Conservation (phyloP, 2,113 vertebrate species). For the Ameiurus melas region DNA sequence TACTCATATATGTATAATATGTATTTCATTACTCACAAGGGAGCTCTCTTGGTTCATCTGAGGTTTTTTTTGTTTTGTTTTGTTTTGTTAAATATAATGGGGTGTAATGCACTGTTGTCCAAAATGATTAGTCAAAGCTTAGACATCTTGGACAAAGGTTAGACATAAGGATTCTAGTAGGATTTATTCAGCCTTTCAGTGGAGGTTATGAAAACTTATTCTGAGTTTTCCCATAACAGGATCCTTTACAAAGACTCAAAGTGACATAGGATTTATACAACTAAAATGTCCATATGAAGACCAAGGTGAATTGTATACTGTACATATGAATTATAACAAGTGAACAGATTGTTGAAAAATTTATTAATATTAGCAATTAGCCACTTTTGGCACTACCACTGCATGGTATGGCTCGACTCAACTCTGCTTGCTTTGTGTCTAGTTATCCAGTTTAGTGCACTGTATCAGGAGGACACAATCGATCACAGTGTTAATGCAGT, state of each 20-base stretch:
- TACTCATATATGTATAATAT: slow-evolving; percentile 30
- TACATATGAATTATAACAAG: not conserved
- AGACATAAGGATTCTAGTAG: not conserved
- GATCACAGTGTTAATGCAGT: not conserved
- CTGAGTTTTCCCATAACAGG: not conserved
- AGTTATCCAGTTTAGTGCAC: not conserved
- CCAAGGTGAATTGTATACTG: not conserved
- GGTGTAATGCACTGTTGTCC: slow-evolving; percentile 5
- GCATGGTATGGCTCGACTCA: too few relatives aligned
- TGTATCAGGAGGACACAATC: not conserved
- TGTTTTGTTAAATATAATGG: slow-evolving; percentile 14
- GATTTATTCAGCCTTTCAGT: not conserved
- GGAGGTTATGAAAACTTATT: not conserved
- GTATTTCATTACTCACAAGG: slow-evolving; percentile 27
- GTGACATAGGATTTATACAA: not conserved
- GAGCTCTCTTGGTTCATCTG: slow-evolving; percentile 12
- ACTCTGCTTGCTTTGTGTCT: not conserved
- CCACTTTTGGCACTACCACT: not conserved
- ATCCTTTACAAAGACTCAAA: not conserved
- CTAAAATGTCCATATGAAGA: not conserved
- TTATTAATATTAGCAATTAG: not conserved
- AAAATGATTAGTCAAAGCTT: not conserved
- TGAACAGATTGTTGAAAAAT: not conserved
- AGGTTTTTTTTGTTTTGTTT: not conserved
- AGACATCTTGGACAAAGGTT: not conserved